These are phyloP conservation scores for Rutilus rutilus DNA, from an alignment of 2,113 vertebrate species.

Conservation along the genomic window DNA sequence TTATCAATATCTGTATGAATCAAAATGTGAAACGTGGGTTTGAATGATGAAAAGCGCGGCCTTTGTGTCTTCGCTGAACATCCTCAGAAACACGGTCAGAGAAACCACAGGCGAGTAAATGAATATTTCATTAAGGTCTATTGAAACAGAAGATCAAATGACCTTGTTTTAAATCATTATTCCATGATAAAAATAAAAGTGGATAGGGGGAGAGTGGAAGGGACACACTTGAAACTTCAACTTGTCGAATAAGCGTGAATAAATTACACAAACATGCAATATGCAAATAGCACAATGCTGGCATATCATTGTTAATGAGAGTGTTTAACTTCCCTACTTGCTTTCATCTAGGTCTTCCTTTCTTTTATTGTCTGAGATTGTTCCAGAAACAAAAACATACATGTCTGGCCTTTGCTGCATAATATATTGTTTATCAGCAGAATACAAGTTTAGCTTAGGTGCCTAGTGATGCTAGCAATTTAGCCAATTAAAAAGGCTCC, in stretches of 20 bases:
- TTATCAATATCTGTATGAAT: slow-evolving; percentile 65
- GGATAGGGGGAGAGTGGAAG: slow-evolving; percentile 68
- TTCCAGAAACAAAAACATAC: slow-evolving; percentile 44
- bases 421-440: neutral
- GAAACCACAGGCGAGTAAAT: slow-evolving; percentile 79
- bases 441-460: slow-evolving; percentile 19
- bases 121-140: slow-evolving; percentile 81
- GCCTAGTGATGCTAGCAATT: neutral
- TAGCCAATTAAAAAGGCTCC: slow-evolving; percentile 15
- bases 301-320: slow-evolving; percentile 61
- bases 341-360: slow-evolving; percentile 62
- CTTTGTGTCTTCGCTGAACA: slow-evolving; percentile 77
- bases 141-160: slow-evolving; percentile 81
- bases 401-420: slow-evolving; percentile 50
- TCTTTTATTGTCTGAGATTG: slow-evolving; percentile 52
- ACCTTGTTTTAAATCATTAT: slow-evolving; percentile 82
- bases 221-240: slow-evolving; percentile 68
- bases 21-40: slow-evolving; percentile 61
- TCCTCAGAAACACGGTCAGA: slow-evolving; percentile 72
- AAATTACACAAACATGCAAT: slow-evolving; percentile 67
- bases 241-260: slow-evolving; percentile 69
- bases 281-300: slow-evolving; percentile 63
- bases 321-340: slow-evolving; percentile 68
- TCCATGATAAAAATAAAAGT: slow-evolving; percentile 77
- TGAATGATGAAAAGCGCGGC: slow-evolving; percentile 76